Evolutionary conservation across 2,113 vertebrate genomes (phyloP).

Genomic region (Syngnathoides biaculeatus): DNA sequence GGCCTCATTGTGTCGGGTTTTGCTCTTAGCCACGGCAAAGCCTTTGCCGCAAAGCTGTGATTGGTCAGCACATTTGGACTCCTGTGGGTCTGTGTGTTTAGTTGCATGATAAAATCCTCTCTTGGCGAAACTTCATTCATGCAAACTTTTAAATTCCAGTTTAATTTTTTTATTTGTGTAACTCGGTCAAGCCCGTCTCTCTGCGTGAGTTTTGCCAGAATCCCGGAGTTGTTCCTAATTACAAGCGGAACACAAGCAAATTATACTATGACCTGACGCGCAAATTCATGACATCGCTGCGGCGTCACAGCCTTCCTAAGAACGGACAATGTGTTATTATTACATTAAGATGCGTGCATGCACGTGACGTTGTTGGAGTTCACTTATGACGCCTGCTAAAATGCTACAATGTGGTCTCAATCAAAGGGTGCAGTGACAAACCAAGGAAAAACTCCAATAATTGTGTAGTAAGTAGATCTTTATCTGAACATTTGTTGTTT

Average conservation of each 20-base stretch:
- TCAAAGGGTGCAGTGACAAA: not conserved
- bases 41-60: not conserved
- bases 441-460: not conserved
- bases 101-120: not conserved
- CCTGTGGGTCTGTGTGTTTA: constrained; percentile 11
- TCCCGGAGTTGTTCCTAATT: not conserved
- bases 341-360: not conserved
- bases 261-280: too few relatives aligned
- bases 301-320: not conserved
- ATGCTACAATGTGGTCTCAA: not conserved
- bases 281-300: not conserved
- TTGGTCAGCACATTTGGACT: constrained; percentile 8
- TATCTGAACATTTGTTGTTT: not conserved
- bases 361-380: not conserved
- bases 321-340: not conserved
- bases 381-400: not conserved
- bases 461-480: not conserved
- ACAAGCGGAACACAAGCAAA: not conserved
- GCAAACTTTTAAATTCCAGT: not conserved
- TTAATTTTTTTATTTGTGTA: too few relatives aligned
- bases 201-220: not conserved
- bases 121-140: not conserved
- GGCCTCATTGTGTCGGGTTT: constrained; percentile 14
- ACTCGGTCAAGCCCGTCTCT: not conserved
- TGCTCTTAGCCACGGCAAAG: not conserved